Evolutionary conservation across 2,797 vertebrate genomes (phyloP).

Genomic region (Lacerta viridis): DNA sequence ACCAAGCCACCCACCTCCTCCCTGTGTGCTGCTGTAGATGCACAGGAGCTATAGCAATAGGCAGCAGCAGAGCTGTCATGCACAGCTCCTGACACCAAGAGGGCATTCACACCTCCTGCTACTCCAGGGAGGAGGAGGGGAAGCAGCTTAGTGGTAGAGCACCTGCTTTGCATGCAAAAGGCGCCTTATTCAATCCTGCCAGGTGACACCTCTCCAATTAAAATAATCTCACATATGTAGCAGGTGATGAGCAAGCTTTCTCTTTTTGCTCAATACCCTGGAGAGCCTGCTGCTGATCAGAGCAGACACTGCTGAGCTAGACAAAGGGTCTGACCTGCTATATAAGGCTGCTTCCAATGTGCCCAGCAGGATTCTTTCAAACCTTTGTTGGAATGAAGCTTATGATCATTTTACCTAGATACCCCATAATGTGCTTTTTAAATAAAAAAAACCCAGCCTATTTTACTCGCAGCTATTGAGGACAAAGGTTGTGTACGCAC

Average conservation of each 20-base stretch:
- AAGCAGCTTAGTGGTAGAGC: neutral
- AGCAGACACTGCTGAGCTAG: neutral
- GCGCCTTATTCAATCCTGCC: neutral
- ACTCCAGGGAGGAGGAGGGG: too few relatives aligned
- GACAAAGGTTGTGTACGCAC: neutral
- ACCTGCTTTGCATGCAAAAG: too few relatives aligned
- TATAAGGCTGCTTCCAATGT: neutral
- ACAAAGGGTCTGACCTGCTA: neutral
- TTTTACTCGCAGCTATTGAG: neutral
- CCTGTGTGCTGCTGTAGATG: neutral
- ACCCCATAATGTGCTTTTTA: neutral
- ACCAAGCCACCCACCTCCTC: neutral
- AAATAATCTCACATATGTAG: too few relatives aligned
- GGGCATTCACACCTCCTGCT: neutral
- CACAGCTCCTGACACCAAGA: neutral
- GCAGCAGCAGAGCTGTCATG: fast-evolving
- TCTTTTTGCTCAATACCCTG: neutral
- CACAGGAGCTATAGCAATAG: neutral
- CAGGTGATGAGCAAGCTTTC: neutral
- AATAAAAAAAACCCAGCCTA: neutral
- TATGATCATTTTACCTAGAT: neutral
- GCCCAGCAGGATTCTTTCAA: neutral
- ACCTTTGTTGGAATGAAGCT: neutral
- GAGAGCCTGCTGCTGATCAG: neutral
- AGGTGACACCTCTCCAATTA: too few relatives aligned